Evolutionary conservation across 2,888 invertebrate species (phyloP).

Genomic region (Coleophora flavipennella): DNA sequence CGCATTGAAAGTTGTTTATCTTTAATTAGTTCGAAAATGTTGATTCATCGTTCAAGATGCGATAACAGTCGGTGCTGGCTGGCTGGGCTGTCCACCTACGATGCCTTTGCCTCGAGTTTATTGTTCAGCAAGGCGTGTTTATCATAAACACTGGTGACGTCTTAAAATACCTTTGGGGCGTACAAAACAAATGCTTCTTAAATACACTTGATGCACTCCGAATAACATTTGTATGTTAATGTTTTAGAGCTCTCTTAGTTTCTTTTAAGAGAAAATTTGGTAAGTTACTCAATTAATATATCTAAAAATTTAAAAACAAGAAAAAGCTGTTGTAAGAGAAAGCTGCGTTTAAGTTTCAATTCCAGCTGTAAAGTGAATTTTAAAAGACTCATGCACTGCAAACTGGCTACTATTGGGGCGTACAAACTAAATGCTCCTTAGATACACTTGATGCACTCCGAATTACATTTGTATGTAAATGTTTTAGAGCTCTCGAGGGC

Average conservation of each 20-base stretch:
- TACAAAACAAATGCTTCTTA: background rate
- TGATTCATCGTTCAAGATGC: constrained; percentile 40
- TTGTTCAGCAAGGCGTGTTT: constrained; percentile 25
- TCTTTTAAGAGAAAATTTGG: constrained; percentile 12
- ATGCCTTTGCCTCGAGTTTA: constrained; percentile 18
- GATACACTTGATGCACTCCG: background rate
- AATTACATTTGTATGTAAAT: background rate
- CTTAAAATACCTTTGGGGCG: constrained; percentile 6
- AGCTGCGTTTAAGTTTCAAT: background rate
- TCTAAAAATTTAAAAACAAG: too few relatives aligned
- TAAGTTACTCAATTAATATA: constrained; percentile 2
- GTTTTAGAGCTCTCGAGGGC: background rate
- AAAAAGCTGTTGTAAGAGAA: too few relatives aligned
- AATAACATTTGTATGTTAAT: background rate
- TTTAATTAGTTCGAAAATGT: constrained; percentile 54
- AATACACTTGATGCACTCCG: background rate
- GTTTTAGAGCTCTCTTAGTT: background rate
- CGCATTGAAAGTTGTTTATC: constrained; percentile 51
- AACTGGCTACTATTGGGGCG: constrained; percentile 20
- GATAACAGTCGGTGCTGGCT: constrained; percentile 24
- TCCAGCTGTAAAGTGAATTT: constrained; percentile 24
- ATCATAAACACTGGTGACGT: constrained; percentile 35
- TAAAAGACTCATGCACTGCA: constrained; percentile 39
- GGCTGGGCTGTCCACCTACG: constrained; percentile 17
- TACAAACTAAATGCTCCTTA: background rate